These are phyloP conservation scores for Hafferia zeledoni DNA, from an alignment of 2,797 vertebrate genomes.

Conservation along the genomic window DNA sequence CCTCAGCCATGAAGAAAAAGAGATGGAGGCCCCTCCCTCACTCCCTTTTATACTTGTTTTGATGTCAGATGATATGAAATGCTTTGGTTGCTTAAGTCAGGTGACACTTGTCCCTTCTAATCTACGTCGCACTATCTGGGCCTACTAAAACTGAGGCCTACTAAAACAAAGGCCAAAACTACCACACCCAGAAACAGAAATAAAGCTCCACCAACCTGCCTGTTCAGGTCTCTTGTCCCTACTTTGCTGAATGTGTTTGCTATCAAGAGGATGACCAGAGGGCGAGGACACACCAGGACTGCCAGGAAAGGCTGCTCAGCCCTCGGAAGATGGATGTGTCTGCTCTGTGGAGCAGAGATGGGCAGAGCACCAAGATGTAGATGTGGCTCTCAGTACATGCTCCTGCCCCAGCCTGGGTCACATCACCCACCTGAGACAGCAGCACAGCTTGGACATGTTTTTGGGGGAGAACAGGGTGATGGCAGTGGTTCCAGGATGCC, in stretches of 20 bases:
- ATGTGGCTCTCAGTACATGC: fast-evolving
- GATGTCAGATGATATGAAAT: no score
- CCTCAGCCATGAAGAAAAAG: no score
- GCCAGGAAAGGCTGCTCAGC: no score
- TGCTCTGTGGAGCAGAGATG: no score
- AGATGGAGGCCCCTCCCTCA: no score
- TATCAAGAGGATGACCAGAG: fast-evolving
- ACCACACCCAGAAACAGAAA: background rate
- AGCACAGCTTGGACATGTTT: fast-evolving
- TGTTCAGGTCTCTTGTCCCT: no score
- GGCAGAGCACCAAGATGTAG: fast-evolving
- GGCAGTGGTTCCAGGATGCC: background rate
- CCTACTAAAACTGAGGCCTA: no score
- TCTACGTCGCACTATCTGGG: no score
- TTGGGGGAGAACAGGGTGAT: background rate
- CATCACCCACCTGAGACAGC: background rate
- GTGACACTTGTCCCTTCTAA: no score
- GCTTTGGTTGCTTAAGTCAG: no score
- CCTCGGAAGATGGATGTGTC: fast-evolving
- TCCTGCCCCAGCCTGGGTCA: background rate
- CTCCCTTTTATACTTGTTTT: no score
- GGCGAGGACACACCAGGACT: background rate
- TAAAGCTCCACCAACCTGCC: background rate
- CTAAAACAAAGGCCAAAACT: no score
- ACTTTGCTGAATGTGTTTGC: background rate